phyloP scores from a whole-genome alignment of 2,797 vertebrate genomes.

The Tolypeutes matacus region DNA sequence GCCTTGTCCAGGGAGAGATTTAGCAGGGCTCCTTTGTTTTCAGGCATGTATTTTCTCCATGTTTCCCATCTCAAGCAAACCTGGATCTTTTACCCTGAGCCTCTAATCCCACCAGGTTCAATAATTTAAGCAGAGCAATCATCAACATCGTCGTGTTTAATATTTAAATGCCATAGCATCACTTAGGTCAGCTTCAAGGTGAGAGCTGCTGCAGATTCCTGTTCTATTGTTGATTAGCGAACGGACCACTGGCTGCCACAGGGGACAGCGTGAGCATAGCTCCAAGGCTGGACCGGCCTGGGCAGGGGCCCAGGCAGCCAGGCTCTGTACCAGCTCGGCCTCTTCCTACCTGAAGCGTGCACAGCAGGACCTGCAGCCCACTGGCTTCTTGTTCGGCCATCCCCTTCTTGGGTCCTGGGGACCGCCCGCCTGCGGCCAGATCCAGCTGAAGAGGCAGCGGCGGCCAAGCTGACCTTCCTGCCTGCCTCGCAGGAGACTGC shows the following conservation, averaged over 20 bases:
- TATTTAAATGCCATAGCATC: conserved; percentile 71
- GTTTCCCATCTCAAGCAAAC: conserved; percentile 62
- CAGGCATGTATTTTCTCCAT: conserved; percentile 29
- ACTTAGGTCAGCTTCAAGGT: conserved; percentile 64
- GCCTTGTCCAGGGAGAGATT: background rate
- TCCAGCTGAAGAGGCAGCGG: conserved; percentile 64
- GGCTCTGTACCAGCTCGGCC: conserved; percentile 59
- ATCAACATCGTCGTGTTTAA: conserved; percentile 52
- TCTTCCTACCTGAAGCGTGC: conserved; percentile 93
- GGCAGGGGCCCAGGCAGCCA: conserved; percentile 71
- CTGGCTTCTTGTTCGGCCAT: conserved; percentile 92
- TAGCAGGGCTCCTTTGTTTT: conserved; percentile 71
- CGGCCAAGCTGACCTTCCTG: conserved; percentile 85
- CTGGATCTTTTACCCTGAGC: background rate
- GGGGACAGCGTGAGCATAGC: background rate
- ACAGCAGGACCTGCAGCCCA: conserved; percentile 93
- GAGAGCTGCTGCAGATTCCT: conserved; percentile 63
- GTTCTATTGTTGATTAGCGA: background rate
- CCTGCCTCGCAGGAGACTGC: conserved; percentile 82
- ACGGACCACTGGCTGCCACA: background rate
- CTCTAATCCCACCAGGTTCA: conserved; percentile 52
- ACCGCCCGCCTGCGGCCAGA: conserved; percentile 68
- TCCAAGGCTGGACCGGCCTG: conserved; percentile 43
- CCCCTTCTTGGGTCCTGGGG: conserved; percentile 76
- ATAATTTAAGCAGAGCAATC: conserved; percentile 66